Evolutionary conservation across 2,888 invertebrate species (phyloP), one percentile per base, ranked within the genome.

Genomic region (Lycophotia porphyrea): DNA sequence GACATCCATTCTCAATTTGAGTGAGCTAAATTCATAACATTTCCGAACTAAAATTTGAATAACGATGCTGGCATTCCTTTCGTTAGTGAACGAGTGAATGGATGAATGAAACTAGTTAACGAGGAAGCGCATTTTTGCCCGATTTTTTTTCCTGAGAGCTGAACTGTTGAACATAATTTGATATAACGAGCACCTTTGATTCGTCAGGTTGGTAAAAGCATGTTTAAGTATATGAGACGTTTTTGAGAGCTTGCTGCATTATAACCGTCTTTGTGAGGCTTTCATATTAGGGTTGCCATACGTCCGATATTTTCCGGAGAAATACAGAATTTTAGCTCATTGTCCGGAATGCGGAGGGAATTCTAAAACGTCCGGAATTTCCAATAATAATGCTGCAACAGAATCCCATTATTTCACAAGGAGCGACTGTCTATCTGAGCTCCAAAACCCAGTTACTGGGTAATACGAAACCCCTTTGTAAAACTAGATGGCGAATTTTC

Each of bases 61-160:
- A 83, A 86, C 80, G 77, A 68, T 61, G 77, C 74, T 73, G 75
- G 52, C 77, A 81, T 87, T 84, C 81, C 78, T 80, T 84, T 87
- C 85, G 78, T 84, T 84, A 80, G 75, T 76, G 81, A 83, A 76
- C 75, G 89, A 90, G 76, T 91, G 91, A 91, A 90, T 88, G 87
- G 82, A 82, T 87, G 89, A 91, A 91, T 91, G 91, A 87, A 90
- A 91, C 88, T 92, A 87, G 91, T 90, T 92, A 92, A 90, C 92
- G 91, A 91, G 89, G 85, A 77, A 80, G 84, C 81, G 75, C 75
- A 78, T 83, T 84, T 83, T 76, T 68, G 67, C 68, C 68, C 27
- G 47, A 76, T 63, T 77, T 84, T 84, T 85, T 87, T 77, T 71
- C 65, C 76, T 73, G 73, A 72, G 60, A 71, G 64, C 61, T 79